Percentiles rank a stretch among this genome's conserved stretches.
phyloP scores from a whole-genome alignment of 2,797 vertebrate species.

The Loris lydekkerianus region DNA sequence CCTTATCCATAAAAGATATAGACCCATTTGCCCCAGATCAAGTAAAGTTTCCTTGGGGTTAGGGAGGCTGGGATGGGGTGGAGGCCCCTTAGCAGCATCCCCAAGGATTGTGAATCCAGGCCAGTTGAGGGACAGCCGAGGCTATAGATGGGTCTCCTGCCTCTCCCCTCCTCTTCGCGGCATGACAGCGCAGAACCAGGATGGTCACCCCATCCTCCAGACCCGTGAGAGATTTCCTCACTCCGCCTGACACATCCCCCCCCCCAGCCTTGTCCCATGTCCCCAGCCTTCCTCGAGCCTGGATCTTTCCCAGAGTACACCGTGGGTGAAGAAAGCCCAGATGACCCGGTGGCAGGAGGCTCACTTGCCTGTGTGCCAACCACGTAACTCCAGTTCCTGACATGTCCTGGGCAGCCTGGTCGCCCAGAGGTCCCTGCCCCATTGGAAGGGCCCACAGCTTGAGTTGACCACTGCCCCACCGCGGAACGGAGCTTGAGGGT shows the following conservation, averaged over 20 bases:
- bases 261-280: accelerated
- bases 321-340: neutral
- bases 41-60: accelerated
- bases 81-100: too few species aligned
- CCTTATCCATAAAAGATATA: too few species aligned
- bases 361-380: accelerated
- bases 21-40: accelerated
- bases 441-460: neutral
- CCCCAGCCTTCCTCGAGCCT: neutral
- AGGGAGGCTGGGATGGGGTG: neutral
- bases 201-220: neutral
- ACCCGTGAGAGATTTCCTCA: accelerated
- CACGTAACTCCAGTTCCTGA: neutral
- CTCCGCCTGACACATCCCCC: neutral
- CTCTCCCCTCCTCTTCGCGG: neutral
- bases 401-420: accelerated
- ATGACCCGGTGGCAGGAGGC: accelerated
- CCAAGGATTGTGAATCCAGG: accelerated
- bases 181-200: neutral
- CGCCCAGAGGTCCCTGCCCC: accelerated
- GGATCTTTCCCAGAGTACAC: neutral
- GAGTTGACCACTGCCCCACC: neutral
- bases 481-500: neutral
- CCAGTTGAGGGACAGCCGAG: accelerated
- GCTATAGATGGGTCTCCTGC: neutral